A percentile compares a stretch with the other conserved stretches of the same genome.
These are phyloP conservation scores for Myrmophylax atrothorax DNA, from an alignment of 2,113 vertebrate genomes.

Conservation along the genomic window DNA sequence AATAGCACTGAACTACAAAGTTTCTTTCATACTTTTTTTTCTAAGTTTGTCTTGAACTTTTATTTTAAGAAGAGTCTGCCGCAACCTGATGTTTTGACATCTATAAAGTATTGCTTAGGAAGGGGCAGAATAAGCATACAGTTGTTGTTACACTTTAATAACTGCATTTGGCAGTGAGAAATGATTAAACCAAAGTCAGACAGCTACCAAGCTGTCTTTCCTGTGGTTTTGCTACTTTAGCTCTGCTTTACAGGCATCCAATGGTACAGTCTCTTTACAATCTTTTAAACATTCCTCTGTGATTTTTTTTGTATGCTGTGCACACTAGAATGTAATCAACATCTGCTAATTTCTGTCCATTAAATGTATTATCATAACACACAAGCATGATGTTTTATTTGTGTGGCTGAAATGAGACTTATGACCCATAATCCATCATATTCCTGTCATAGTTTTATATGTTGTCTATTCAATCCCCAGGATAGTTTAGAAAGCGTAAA, in stretches of 20 bases:
- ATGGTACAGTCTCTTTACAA: background rate
- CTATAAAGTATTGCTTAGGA: constrained; percentile 60
- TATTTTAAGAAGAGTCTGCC: constrained; percentile 3
- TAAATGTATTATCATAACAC: constrained; percentile 82
- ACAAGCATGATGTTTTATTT: constrained; percentile 84
- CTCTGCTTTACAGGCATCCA: constrained; percentile 19
- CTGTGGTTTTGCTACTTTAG: constrained; percentile 31
- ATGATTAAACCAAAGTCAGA: background rate
- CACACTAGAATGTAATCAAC: constrained; percentile 77
- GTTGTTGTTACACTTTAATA: constrained; percentile 16
- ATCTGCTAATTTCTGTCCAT: constrained; percentile 85
- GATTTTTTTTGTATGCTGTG: constrained; percentile 75
- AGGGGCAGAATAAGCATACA: constrained; percentile 53
- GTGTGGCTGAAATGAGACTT: constrained; percentile 85
- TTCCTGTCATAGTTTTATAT: constrained; percentile 85
- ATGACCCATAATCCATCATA: constrained; percentile 87
- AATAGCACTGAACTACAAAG: background rate
- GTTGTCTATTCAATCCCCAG: constrained; percentile 79
- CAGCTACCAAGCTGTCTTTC: constrained; percentile 43
- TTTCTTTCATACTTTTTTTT: background rate
- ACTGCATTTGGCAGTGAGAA: constrained; percentile 22
- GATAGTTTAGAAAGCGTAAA: constrained; percentile 76
- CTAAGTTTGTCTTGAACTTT: background rate
- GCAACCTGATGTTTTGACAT: constrained; percentile 38
- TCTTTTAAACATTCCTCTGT: constrained; percentile 42